Evolutionary conservation across 2,113 vertebrate genomes (phyloP).

Genomic region (Pollimyrus isidori): DNA sequence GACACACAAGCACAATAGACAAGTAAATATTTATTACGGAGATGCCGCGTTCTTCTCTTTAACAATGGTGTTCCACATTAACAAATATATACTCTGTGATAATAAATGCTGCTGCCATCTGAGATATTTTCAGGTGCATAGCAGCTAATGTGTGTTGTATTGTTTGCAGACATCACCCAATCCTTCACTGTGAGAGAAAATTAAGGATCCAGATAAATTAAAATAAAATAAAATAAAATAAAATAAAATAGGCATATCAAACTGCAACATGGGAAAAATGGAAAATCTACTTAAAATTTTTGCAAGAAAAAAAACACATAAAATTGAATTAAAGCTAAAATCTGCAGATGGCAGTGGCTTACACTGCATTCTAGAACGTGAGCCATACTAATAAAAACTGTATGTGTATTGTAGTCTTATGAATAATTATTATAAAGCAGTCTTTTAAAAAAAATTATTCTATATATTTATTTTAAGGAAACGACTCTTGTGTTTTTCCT

Average conservation of each 20-base stretch:
- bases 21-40: slow-evolving; percentile 42
- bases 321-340: not conserved
- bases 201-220: not conserved
- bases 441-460: not conserved
- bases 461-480: not conserved
- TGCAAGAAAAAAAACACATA: not conserved
- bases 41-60: slow-evolving; percentile 50
- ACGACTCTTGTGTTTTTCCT: not conserved
- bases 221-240: not conserved
- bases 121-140: not conserved
- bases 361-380: not conserved
- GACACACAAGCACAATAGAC: slow-evolving; percentile 39
- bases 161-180: not conserved
- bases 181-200: not conserved
- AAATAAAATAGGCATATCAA: not conserved
- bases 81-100: slow-evolving; percentile 47
- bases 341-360: not conserved
- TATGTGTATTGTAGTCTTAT: not conserved
- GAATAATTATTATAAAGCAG: not conserved
- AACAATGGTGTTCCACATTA: slow-evolving; percentile 50
- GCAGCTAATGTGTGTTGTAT: not conserved
- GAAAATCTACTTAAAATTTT: not conserved
- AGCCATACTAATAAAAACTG: not conserved
- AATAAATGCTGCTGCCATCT: slow-evolving; percentile 19
- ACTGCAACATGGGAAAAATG: not conserved